Conservation (phyloP, 1,140 invertebrate genomes). For the Pectinophora gossypiella region DNA sequence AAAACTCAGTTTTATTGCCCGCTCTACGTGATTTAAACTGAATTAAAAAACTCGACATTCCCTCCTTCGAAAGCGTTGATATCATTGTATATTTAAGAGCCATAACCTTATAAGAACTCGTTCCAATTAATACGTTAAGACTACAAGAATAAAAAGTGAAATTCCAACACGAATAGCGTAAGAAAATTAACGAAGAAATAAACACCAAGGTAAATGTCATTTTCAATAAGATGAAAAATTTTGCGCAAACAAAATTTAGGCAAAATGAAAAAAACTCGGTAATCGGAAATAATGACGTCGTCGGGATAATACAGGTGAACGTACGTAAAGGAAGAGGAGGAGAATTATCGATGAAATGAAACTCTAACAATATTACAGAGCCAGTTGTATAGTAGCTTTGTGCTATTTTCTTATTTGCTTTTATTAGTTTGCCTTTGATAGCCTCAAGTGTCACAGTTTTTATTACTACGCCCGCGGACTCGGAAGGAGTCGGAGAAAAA, state of each 20-base stretch:
- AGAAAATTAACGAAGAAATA: not conserved
- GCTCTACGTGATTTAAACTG: not conserved
- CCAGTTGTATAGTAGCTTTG: conserved; percentile 38
- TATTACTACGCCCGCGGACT: conserved; percentile 29
- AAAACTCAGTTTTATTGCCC: not conserved
- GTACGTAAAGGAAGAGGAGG: too few relatives aligned
- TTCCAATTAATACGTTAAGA: too few relatives aligned
- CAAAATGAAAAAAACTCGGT: too few relatives aligned
- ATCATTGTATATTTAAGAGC: too few relatives aligned
- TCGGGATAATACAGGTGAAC: too few relatives aligned
- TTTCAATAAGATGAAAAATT: not conserved
- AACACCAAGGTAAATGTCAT: not conserved
- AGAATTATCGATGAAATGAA: not conserved
- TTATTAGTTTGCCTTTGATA: conserved; percentile 59
- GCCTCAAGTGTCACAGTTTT: conserved; percentile 52
- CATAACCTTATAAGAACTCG: too few relatives aligned
- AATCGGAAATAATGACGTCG: too few relatives aligned
- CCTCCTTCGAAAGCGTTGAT: too few relatives aligned
- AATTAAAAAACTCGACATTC: too few relatives aligned
- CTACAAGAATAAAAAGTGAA: not conserved
- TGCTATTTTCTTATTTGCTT: conserved; percentile 35
- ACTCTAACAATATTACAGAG: not conserved
- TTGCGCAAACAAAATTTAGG: too few relatives aligned
- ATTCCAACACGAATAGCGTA: not conserved
- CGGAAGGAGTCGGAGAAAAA: not conserved